These are phyloP conservation scores for Eupithecia subfuscata DNA, from an alignment of 2,888 invertebrate genomes.

Conservation along the genomic window DNA sequence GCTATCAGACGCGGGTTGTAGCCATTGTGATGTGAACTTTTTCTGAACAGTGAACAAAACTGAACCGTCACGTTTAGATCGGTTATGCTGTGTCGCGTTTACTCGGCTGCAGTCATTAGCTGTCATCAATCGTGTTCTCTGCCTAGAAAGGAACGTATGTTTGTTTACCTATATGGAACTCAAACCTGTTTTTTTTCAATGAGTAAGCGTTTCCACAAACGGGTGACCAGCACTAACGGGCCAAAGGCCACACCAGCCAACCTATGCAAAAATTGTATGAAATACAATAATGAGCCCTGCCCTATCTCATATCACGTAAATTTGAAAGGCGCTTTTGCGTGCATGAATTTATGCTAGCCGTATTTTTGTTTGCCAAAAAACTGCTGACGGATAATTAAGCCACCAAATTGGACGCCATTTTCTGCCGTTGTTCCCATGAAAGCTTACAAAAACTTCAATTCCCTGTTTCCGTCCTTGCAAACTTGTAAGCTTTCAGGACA, in stretches of 20 bases:
- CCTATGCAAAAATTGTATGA: not conserved
- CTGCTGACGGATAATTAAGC: not conserved
- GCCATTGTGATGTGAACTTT: not conserved
- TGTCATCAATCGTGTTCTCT: not conserved
- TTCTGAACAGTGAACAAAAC: not conserved
- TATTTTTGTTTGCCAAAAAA: slow-evolving; percentile 1
- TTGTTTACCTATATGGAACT: not conserved
- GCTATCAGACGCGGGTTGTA: not conserved
- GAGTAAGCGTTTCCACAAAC: not conserved
- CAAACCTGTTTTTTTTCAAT: not conserved
- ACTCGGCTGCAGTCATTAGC: not conserved
- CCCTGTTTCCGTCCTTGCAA: not conserved
- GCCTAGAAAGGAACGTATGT: not conserved
- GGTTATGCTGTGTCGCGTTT: not conserved
- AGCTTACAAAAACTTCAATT: slow-evolving; percentile 4
- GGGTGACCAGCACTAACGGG: not conserved
- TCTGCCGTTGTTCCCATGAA: not conserved
- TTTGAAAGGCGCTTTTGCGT: not conserved
- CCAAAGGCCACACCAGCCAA: not conserved
- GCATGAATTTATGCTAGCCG: not conserved
- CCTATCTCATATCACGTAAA: slow-evolving; percentile 1
- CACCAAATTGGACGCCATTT: not conserved
- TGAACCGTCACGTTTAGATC: not conserved
- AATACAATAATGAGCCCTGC: not conserved
- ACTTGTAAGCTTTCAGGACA: slow-evolving; percentile 4